Evolutionary conservation across 2,888 invertebrate genomes (phyloP), one percentile per base, ranked within the genome.

Genomic region (Meiosimyza platycephala): DNA sequence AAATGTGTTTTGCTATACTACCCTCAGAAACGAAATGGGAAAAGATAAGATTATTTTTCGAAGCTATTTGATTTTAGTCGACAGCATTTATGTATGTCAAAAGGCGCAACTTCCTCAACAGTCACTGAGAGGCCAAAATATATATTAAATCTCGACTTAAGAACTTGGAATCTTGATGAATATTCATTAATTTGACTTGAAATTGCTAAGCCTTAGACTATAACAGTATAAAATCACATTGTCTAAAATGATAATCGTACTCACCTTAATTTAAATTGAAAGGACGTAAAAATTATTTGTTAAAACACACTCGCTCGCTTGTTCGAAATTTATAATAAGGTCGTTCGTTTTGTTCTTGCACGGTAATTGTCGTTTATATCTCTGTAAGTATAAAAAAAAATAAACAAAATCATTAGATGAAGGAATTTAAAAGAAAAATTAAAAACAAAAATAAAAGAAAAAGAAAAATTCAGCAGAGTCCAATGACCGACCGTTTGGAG

Each of bases 351-450:
- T 76, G 80, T 76, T 76, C 78, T 77, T 76, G 64, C 64, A 51
- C 51, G 28, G 64, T 64, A 51, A 52, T 60, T 60, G 28, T 50
- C 51, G 64, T 52, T 68, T 74, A 40, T 57, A 5, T 78, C 40
- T 81, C 81, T 81, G 78, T 66, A 79, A 81, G 75, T 74, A 80
- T 72, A 77, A 77, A 75, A 40, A 55, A 73, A 47, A 62, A 72
- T 33, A 74, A 73, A 71, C n/a, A 67, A 47, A 67, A 4, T 40
- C 9, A 40, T 40, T 40, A 62, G 7, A 63, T 16, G n/a, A 16
- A 40, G 48, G 9, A 47, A 63, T 47, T 16, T 40, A n/a, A 63
- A 63, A 63, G 11, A 63, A 63, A 63, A 60, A 60, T 15, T 33
- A 60, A 9, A 60, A 60, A n/a, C 3, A 12, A 9, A 60, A 5